Conservation (phyloP, 2,797 vertebrate species). For the Lepus oiostolus region DNA sequence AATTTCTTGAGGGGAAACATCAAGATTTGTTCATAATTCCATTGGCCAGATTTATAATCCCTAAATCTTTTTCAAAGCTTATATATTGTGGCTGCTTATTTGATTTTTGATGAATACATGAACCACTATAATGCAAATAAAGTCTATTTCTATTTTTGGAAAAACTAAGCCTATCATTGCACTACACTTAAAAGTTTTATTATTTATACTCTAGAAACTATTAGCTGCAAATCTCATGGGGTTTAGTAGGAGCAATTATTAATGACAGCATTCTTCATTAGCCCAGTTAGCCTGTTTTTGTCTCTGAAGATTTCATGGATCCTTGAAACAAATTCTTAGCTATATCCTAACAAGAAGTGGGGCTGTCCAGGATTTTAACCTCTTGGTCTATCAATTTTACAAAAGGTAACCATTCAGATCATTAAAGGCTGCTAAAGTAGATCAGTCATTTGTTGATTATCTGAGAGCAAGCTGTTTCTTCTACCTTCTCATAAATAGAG, state of each 20-base stretch:
- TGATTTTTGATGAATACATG: conserved; percentile 42
- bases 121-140: conserved; percentile 45
- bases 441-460: not conserved
- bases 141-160: conserved; percentile 54
- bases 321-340: not conserved
- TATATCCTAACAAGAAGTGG: not conserved
- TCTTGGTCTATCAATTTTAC: not conserved
- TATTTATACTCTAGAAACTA: not conserved
- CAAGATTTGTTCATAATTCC: not conserved
- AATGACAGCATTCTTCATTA: not conserved
- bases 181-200: conserved; percentile 45
- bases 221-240: conserved; percentile 8
- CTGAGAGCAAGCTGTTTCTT: not conserved
- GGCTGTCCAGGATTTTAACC: not conserved
- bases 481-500: not conserved
- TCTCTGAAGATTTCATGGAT: not conserved
- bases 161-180: conserved; percentile 40
- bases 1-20: conserved; percentile 22
- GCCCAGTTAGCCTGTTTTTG: conserved; percentile 22
- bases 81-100: not conserved
- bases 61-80: conserved; percentile 1
- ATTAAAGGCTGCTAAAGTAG: not conserved
- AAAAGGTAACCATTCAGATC: not conserved
- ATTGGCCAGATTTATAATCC: not conserved
- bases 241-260: not conserved